Base-by-base conservation (phyloP, 2,113 vertebrate species). In the Forbesichthys papilliferus region DNA sequence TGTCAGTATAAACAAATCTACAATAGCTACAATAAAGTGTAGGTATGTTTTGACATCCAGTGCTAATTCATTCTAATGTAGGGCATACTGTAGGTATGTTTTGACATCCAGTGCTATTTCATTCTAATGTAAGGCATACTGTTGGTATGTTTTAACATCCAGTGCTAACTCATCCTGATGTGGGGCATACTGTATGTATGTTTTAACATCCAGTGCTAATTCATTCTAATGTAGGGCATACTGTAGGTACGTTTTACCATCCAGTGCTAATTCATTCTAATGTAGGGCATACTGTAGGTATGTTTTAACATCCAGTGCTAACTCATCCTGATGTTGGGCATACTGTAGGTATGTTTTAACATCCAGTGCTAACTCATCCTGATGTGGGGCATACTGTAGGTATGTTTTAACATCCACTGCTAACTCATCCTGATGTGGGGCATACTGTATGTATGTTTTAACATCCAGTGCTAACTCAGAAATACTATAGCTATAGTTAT, bases 111-210 rank as follows among this genome's bases (percentile, higher is more conserved):
- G 59, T 1, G 47, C 68, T 68, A 52, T 53, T 71, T 64, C 59
- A 55, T 66, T 36, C 20, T 58, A 72, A 73, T 69, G 65, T 77
- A 83, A n/a, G n/a, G n/a, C n/a, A n/a, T n/a, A n/a, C n/a, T n/a
- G n/a, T n/a, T n/a, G n/a, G n/a, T n/a, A 82, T 76, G 20, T 20
- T 20, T 20, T 20, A 20, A 20, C 20, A 20, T 20, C 20, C 20
- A 20, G 20, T 20, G 20, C 20, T 20, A 20, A 20, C 20, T 20
- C 20, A 20, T 20, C 20, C 20, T 20, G 20, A 20, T 20, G 20
- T 20, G 20, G 20, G 20, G 20, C 20, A 20, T 20, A 20, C 20
- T 20, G 1, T 20, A 20, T 0, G 20, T 54, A 82, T 76, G 20
- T 20, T 20, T 20, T 20, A 20, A 20, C 20, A 20, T 20, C 20